These are phyloP conservation scores for Lynx canadensis DNA, from an alignment of 2,113 vertebrate genomes.

Conservation along the genomic window DNA sequence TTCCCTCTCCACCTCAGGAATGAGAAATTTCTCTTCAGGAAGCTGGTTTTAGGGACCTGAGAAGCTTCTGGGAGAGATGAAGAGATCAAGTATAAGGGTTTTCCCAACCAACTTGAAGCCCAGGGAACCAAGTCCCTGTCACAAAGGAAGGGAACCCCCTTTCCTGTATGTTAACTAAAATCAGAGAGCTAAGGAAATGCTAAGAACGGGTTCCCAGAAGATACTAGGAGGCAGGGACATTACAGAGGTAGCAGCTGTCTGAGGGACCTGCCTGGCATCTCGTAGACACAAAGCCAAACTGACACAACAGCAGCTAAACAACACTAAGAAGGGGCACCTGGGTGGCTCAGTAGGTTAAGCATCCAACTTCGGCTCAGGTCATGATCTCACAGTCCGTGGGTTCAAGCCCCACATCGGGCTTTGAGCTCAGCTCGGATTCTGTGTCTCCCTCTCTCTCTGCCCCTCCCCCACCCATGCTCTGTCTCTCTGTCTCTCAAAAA, in stretches of 20 bases:
- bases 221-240: not conserved
- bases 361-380: no score
- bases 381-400: no score
- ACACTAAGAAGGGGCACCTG: no score
- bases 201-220: not conserved
- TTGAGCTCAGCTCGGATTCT: no score
- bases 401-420: no score
- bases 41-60: not conserved
- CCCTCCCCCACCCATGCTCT: no score
- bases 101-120: not conserved
- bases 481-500: no score
- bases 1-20: not conserved
- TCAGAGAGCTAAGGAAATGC: not conserved
- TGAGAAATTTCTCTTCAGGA: not conserved
- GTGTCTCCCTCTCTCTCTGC: no score
- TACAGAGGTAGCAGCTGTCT: not conserved
- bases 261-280: not conserved
- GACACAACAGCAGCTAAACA: not conserved
- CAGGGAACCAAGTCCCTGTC: not conserved
- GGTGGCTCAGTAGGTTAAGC: no score
- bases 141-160: not conserved
- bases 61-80: not conserved
- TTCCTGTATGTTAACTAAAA: not conserved
- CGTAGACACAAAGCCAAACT: not conserved
- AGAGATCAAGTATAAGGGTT: not conserved